These are phyloP conservation scores for Ephialtes manifestator DNA, from an alignment of 2,888 invertebrate genomes.

Conservation along the genomic window DNA sequence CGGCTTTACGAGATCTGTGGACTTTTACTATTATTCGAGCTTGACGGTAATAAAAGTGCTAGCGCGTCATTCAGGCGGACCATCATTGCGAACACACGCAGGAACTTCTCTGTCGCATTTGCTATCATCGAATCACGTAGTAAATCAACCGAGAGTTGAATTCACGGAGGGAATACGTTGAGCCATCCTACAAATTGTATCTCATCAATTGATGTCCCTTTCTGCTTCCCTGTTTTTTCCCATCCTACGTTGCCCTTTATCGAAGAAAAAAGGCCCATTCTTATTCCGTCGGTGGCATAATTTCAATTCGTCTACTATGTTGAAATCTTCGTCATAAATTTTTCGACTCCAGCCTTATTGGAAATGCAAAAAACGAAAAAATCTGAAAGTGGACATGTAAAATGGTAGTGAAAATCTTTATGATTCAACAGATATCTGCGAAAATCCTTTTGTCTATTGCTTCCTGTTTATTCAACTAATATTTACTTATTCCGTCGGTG, in stretches of 20 bases:
- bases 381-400: neutral
- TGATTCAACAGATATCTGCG: neutral
- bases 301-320: neutral
- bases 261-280: neutral
- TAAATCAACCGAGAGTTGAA: constrained; percentile 75
- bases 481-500: neutral
- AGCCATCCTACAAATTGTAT: constrained; percentile 63
- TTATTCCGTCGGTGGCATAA: neutral
- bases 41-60: constrained; percentile 60
- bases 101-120: neutral
- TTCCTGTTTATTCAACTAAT: no score
- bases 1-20: constrained; percentile 77
- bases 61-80: constrained; percentile 70
- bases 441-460: no score
- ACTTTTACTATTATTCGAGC: constrained; percentile 80
- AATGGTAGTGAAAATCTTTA: neutral
- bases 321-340: neutral
- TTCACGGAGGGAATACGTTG: constrained; percentile 66
- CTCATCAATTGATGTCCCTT: constrained; percentile 58
- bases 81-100: constrained; percentile 39
- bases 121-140: constrained; percentile 65
- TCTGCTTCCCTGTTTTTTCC: constrained; percentile 44
- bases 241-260: neutral
- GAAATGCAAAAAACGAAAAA: neutral
- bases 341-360: neutral